Base-by-base conservation (phyloP, 2,113 vertebrate species). In the Halcyon malimbica region DNA sequence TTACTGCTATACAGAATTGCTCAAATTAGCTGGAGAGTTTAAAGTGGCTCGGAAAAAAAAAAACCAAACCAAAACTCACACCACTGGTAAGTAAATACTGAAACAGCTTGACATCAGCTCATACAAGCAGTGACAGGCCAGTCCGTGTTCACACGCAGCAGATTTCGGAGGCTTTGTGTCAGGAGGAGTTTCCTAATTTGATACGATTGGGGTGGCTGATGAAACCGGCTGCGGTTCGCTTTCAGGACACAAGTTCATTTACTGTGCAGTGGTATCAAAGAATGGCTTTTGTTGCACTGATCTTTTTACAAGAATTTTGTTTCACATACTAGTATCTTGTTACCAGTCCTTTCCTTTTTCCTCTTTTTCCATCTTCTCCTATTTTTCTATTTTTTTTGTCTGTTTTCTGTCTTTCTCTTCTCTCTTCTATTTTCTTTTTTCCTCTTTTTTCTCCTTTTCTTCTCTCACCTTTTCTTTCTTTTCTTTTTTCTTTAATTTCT, bases 221-320 rank as follows among this genome's bases (percentile, higher is more conserved):
- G 95, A 95, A 97, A 85, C 95, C 33, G 50, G 95, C 95, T 74
- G 93, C 12, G 3, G 76, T 56, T 75, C 85, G 93, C 82, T 95
- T 89, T 87, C 95, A 95, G 97, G 96, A 98, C 89, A 94, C 96
- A 94, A 96, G 94, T 98, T 97, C 96, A 80, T 95, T 95, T 96
- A 98, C 98, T 99, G 98, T 99, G 99, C 98, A 99, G 99, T 98
- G 98, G 98, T 99, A 99, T 99, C 98, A 99, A 99, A 98, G 98
- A 98, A 99, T 99, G 99, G 99, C 99, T 99, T 99, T 99, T 99
- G 98, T 98, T 98, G 98, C 97, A 97, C 97, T 98, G 98, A 98
- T 96, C 79, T 98, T 98, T 98, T 92, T 96, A 97, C 96, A 97
- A 96, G 71, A 97, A 78, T 97, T 96, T 97, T 97, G 95, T 96